Percentiles rank a stretch among this genome's conserved stretches.
Conservation (phyloP, 2,113 vertebrate species). For the Lepisosteus oculatus region DNA sequence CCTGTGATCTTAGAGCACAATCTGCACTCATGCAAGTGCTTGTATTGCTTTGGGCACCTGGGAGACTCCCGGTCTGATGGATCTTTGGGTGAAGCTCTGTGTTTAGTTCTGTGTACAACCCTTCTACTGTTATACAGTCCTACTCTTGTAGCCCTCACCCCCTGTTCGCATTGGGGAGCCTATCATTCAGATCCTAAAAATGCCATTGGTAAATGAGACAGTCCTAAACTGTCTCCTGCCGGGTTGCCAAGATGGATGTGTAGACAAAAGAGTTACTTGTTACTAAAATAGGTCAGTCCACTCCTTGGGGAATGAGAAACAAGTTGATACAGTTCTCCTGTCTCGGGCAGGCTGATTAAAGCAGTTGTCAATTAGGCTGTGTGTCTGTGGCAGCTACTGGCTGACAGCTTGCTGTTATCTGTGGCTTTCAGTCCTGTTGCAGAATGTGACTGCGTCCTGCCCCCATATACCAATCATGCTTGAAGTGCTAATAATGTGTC, state of each 20-base stretch:
- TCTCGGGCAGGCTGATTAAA: not conserved
- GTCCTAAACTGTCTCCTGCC: not conserved
- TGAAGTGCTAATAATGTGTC: not conserved
- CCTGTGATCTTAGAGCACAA: no score
- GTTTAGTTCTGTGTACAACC: no score
- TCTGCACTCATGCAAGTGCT: no score
- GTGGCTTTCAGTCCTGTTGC: not conserved
- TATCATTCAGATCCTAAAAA: not conserved
- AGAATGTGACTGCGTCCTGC: conserved; percentile 4
- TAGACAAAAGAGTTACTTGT: not conserved
- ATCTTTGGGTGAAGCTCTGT: no score
- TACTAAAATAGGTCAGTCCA: not conserved
- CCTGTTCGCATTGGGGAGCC: no score
- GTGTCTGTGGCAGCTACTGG: not conserved
- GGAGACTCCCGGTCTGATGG: no score
- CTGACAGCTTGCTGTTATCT: conserved; percentile 12
- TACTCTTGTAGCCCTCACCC: no score
- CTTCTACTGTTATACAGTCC: no score
- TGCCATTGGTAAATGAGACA: conserved; percentile 1
- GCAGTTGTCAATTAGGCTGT: not conserved
- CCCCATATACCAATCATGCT: not conserved
- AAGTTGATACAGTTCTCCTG: no score
- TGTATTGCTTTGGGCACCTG: no score
- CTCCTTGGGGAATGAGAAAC: no score
- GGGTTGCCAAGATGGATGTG: not conserved